Conservation (phyloP, 92 coral and sea anemone genomes). For the Zoanthus sansibaricus region DNA sequence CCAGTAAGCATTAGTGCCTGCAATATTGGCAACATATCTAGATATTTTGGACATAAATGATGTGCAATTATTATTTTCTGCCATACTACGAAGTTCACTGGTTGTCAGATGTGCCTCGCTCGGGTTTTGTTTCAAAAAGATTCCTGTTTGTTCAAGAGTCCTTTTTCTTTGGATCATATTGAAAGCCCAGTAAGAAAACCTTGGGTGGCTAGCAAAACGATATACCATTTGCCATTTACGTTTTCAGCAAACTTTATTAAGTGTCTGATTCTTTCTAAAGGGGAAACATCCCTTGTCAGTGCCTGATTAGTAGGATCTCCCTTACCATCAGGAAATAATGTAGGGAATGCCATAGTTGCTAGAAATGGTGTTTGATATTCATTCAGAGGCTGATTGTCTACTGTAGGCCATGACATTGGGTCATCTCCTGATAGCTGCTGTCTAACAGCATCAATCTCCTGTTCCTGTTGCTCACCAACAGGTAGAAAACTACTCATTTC, state of each 20-base stretch:
- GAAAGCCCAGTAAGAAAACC: no score
- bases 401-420: slow-evolving; percentile 7
- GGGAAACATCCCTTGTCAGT: slow-evolving; percentile 9
- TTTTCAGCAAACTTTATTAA: neutral
- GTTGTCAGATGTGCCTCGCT: neutral
- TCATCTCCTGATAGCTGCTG: slow-evolving; percentile 2
- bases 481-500: slow-evolving; percentile 4
- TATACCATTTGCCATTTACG: no score
- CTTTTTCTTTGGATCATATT: neutral
- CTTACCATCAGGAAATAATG: no score
- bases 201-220: no score
- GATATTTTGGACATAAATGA: neutral
- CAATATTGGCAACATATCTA: slow-evolving; percentile 5
- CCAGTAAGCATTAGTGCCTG: slow-evolving; percentile 1
- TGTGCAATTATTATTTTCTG: neutral
- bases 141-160: slow-evolving; percentile 9
- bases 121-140: slow-evolving; percentile 13
- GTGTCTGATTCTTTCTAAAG: neutral
- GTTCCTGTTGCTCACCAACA: slow-evolving; percentile 3
- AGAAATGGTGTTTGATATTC: slow-evolving; percentile 1
- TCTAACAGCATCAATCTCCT: slow-evolving; percentile 6
- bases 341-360: slow-evolving; percentile 3
- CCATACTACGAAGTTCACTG: neutral
- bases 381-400: neutral
- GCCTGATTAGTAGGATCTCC: neutral